A percentile compares a stretch with the other conserved stretches of the same genome.
Evolutionary conservation across 2,113 vertebrate genomes (phyloP).

Genomic region (Lampris megalopsis): DNA sequence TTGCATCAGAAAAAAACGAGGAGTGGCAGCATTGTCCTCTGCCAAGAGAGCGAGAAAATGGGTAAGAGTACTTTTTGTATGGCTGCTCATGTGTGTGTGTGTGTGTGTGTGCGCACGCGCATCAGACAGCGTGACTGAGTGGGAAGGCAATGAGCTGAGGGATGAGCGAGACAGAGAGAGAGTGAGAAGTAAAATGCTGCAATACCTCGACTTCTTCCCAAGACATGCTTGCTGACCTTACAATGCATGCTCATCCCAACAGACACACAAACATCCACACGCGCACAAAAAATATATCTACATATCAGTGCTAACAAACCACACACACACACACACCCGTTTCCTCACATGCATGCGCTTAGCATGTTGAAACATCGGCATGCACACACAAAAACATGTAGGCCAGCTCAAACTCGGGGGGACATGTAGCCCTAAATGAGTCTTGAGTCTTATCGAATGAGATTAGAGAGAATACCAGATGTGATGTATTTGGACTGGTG

Average conservation of each 20-base stretch:
- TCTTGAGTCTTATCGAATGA: conserved; percentile 44
- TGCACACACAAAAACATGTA: conserved; percentile 1
- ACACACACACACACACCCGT: neutral
- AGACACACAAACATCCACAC: neutral
- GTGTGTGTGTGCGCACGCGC: neutral
- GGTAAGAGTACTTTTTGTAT: neutral
- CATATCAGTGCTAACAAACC: too few species aligned
- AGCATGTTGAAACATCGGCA: neutral
- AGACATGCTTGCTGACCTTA: conserved; percentile 11
- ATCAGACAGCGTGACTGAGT: neutral
- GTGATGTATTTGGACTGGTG: conserved; percentile 50
- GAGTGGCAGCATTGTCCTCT: conserved; percentile 18
- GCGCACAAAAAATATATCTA: neutral
- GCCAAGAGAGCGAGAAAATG: conserved; percentile 6
- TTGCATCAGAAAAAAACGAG: conserved; percentile 37
- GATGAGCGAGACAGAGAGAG: neutral
- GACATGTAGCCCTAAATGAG: conserved; percentile 28
- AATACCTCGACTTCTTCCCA: conserved; percentile 6
- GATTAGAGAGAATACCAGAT: conserved; percentile 42
- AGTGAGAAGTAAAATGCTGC: neutral
- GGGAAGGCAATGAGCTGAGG: neutral
- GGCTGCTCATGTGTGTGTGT: neutral
- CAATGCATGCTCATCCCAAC: conserved; percentile 7
- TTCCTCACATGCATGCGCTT: neutral
- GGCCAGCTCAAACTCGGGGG: neutral